A percentile compares a stretch with the other conserved stretches of the same genome.
Conservation (phyloP, 1,140 invertebrate species). For the Platyura marginata region DNA sequence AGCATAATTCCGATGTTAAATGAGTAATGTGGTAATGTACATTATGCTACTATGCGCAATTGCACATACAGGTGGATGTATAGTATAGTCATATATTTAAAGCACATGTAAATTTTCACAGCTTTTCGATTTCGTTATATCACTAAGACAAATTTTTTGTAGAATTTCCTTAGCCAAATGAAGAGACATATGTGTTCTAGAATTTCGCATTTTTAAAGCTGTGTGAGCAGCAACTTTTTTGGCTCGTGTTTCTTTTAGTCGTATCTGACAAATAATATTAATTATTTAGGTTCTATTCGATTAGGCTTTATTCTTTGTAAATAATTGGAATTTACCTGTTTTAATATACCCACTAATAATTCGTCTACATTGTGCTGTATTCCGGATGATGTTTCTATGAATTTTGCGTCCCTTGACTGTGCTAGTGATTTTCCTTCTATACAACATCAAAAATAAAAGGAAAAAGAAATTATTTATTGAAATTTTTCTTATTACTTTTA, state of each 20-base stretch:
- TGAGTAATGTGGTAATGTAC: too few relatives aligned
- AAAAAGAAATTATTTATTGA: neutral
- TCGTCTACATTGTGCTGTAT: constrained; percentile 87
- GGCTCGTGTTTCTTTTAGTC: constrained; percentile 50
- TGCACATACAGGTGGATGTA: too few relatives aligned
- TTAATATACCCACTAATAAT: constrained; percentile 69
- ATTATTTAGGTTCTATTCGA: neutral
- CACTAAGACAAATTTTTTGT: constrained; percentile 71
- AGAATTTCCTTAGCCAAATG: constrained; percentile 60
- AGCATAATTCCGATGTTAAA: too few relatives aligned
- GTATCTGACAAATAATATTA: constrained; percentile 31
- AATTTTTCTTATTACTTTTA: too few relatives aligned
- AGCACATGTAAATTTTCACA: constrained; percentile 82
- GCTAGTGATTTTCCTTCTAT: constrained; percentile 73
- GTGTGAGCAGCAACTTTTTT: constrained; percentile 43
- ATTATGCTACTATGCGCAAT: too few relatives aligned
- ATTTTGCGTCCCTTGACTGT: constrained; percentile 72
- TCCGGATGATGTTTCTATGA: constrained; percentile 79
- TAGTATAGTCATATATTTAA: too few relatives aligned
- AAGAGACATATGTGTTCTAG: constrained; percentile 47
- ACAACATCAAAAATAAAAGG: neutral
- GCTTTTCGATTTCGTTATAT: constrained; percentile 72
- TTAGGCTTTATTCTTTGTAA: neutral
- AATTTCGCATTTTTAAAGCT: constrained; percentile 37
- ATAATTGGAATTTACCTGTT: constrained; percentile 31